Evolutionary conservation across 2,888 invertebrate genomes (phyloP), one percentile per base, ranked within the genome.

Genomic region (Imbricaverruca yamaguchii): DNA sequence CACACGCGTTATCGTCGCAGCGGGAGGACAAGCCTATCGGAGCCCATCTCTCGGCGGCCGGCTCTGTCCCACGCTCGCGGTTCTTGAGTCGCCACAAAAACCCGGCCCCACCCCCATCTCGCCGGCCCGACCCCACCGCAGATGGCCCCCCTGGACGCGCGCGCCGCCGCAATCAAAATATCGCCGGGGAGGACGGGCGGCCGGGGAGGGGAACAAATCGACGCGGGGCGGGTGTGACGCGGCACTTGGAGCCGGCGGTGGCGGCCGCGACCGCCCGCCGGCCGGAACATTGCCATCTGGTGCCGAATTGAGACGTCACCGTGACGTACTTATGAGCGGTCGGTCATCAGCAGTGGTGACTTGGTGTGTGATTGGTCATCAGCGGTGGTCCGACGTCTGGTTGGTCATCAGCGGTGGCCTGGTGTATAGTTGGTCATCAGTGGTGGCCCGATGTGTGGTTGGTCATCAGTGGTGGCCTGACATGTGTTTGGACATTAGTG

Each of bases 151-250:
- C 53, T 21, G 9, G 74, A 21, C 21, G 74, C 74, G 55, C 74
- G 74, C 69, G 21, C 74, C 53, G 53, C 74, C 74, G 55, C 74
- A 74, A 74, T 74, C 74, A 74, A 74, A 74, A 74, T 74, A 74
- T 74, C 74, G 74, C 67, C 67, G 18, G 55, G 53, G 59, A 11
- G 59, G 59, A 11, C 12, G 12, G 59, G 59, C 7, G 59, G 59
- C 59, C 69, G 18, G 18, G 39, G 69, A 10, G 39, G 15, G 1
- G 69, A 18, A 53, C 69, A 69, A 69, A 69, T 69, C 25, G 53
- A 69, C 13, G 15, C 21, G 53, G 74, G 21, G 10, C 3, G 21
- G 21, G 55, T 15, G 69, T 39, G 69, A 39, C 39, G 12, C 15
- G 39, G 39, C 69, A 39, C 6, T 69, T 7, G 39, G 39, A 23